Percentiles rank a stretch among this genome's conserved stretches.
These are phyloP conservation scores for Brachionus rotundiformis DNA, from an alignment of 1,140 invertebrate species.

Conservation along the genomic window DNA sequence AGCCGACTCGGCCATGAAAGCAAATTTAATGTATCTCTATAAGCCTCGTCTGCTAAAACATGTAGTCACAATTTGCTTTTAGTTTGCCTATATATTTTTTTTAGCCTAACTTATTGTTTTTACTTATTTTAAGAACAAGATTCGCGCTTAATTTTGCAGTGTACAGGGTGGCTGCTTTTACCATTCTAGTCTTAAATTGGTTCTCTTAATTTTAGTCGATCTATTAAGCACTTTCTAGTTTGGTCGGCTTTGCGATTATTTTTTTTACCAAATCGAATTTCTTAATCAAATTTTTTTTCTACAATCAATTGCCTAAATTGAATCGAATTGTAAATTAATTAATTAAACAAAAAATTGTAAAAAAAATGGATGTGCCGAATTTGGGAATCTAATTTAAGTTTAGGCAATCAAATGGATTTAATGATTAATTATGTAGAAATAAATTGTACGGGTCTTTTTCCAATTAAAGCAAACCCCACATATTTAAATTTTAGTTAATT, in stretches of 20 bases:
- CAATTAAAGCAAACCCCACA: background rate
- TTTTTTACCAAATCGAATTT: constrained; percentile 42
- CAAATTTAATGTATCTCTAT: background rate
- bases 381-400: background rate
- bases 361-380: background rate
- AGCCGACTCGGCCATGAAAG: background rate
- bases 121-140: background rate
- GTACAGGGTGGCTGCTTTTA: constrained; percentile 14
- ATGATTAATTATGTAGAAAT: constrained; percentile 30
- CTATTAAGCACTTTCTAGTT: background rate
- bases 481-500: constrained; percentile 17
- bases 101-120: background rate
- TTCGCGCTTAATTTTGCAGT: background rate
- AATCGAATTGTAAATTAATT: constrained; percentile 45
- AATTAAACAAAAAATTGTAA: constrained; percentile 5
- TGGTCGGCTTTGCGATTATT: background rate
- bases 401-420: background rate
- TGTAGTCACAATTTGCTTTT: constrained; percentile 14
- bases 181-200: constrained; percentile 9
- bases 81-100: background rate
- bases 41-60: background rate
- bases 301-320: constrained; percentile 41
- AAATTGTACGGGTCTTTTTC: background rate
- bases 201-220: constrained; percentile 18
- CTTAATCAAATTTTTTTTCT: constrained; percentile 43